Evolutionary conservation across 1,140 invertebrate genomes (phyloP), one percentile per base, ranked within the genome.

Genomic region (Pentalonia nigronervosa): DNA sequence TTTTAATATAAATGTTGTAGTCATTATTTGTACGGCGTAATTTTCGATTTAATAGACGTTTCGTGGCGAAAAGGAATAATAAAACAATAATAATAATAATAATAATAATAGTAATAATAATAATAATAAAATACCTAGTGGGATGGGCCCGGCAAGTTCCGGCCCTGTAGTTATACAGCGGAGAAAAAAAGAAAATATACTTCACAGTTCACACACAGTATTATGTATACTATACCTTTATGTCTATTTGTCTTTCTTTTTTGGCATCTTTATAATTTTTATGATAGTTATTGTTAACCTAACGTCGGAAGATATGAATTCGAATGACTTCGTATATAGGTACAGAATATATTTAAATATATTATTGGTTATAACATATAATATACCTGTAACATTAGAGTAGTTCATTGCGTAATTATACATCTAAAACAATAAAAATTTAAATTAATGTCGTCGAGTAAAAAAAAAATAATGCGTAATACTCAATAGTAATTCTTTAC

Each of bases 21-120:
- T 93, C 91, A 93, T 93, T 93, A 93, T 93, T 93, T 93, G 67
- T 93, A 86, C 91, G 41, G 91, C 91, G 91, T 93, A 93, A 93
- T 93, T 93, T 93, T 93, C 91, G 91, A 93, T 93, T 93, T 93
- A 86, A 93, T 86, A 86, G 91, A 93, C 91, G 91, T 92, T 92
- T 83, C 91, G 91, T 56, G 91, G 91, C n/a, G 76, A 93, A 93
- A 93, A 93, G 48, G 91, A 93, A 93, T 93, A 93, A 93, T 93
- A 93, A 93, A 93, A 93, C 81, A 92, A 92, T 84, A 41, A 93
- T 93, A 92, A 91, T 90, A 90, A 90, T 91, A 91, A 91, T 67
- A 90, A 90, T 88, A 88, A 41, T 41, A 41, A 90, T 88, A 88
- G 4, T 41, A 41, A 41, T 41, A 41, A 88, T 88, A 89, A 91